A percentile compares a stretch with the other conserved stretches of the same genome.
These are phyloP conservation scores for Cacoxenus indagator DNA, from an alignment of 2,888 invertebrate genomes.

Conservation along the genomic window DNA sequence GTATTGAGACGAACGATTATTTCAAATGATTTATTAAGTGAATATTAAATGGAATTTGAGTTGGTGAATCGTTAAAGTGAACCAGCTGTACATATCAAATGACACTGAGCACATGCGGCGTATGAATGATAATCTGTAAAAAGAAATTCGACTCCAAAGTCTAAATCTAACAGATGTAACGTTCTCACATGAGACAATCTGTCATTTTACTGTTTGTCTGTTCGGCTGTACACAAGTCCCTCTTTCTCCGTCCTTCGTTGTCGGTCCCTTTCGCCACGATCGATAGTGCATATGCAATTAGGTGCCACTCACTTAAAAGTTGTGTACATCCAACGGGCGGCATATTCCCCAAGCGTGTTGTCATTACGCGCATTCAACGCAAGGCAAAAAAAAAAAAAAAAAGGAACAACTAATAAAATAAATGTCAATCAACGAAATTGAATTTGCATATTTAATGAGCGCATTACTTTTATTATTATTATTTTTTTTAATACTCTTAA, in stretches of 20 bases:
- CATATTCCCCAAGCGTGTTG: not conserved
- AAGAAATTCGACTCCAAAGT: too few relatives aligned
- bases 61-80: too few relatives aligned
- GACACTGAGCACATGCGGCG: too few relatives aligned
- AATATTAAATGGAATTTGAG: too few relatives aligned
- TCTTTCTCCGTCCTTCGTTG: not conserved
- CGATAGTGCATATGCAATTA: not conserved
- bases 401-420: slow-evolving; percentile 24
- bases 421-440: slow-evolving; percentile 54
- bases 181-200: too few relatives aligned
- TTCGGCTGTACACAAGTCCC: too few relatives aligned
- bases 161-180: too few relatives aligned
- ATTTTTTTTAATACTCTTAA: too few relatives aligned
- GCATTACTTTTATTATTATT: slow-evolving; percentile 19
- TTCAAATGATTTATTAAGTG: too few relatives aligned
- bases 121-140: too few relatives aligned
- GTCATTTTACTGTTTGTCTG: not conserved
- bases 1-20: too few relatives aligned
- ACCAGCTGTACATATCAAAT: too few relatives aligned
- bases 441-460: slow-evolving; percentile 50
- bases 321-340: not conserved
- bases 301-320: not conserved
- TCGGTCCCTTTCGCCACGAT: not conserved
- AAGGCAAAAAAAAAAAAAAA: not conserved
- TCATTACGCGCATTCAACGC: slow-evolving; percentile 6